Evolutionary conservation across 1,140 invertebrate species (phyloP), one percentile per base, ranked within the genome.

Genomic region (Hycleus cichorii): DNA sequence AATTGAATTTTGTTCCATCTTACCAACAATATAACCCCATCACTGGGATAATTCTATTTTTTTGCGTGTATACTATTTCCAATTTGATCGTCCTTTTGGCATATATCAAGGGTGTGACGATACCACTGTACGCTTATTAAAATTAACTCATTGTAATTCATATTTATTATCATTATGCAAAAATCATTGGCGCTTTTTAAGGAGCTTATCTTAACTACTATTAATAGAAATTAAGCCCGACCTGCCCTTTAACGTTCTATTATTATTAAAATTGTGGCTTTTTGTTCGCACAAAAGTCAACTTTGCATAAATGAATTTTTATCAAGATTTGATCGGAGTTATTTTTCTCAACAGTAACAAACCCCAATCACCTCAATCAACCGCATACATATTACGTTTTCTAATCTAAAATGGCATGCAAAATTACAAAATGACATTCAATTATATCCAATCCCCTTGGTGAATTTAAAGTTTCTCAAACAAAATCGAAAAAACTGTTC

Each of bases 1-100:
- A 65, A 67, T 64, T 61, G 53, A 65, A 65, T 65, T 65, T 59
- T 53, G 58, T 63, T 60, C 50, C 57, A 63, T 63, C 59, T 58
- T 62, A 62, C 64, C 63, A 63, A 63, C 61, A 58, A 42, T 42
- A 42, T 60, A 57, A 64, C 63, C 65, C 63, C 60, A 63, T 59
- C 11, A n/a, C 2, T 42, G 9, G 9, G 2, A 42, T 42, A 11
- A n/a, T 42, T 42, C 40, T 42, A 42, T 42, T 42, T 42, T n/a
- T 42, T 42, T 11, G 1, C 2, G 18, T 18, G 18, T 18, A 18
- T 18, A 18, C 18, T 18, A 18, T 18, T 18, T 18, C 18, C 18
- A 8, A n/a, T 42, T 42, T 9, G 40, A 8, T 8, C 10, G 43
- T 46, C 51, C 42, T 27, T 12, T 46, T 45, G 51, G 27, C 47